Evolutionary conservation across 2,113 vertebrate genomes (phyloP).

Genomic region (Triplophysa dalaica): DNA sequence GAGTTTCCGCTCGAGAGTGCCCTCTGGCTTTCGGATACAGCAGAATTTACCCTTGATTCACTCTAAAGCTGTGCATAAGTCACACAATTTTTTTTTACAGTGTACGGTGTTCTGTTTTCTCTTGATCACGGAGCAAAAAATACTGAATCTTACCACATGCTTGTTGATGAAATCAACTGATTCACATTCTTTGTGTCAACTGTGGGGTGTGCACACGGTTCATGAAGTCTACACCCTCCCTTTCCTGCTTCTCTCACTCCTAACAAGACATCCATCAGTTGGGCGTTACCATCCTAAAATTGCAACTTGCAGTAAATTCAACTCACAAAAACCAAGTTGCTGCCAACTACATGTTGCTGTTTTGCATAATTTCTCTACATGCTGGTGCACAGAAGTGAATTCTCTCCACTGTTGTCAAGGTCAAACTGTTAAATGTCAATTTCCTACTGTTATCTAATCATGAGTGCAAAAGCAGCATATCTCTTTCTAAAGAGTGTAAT

Average conservation of each 20-base stretch:
- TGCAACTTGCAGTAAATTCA: neutral
- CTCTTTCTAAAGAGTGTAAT: neutral
- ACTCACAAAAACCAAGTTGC: no score
- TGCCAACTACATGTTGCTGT: no score
- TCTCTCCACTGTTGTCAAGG: neutral
- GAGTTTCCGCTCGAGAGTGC: no score
- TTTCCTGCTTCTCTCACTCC: neutral
- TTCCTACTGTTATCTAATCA: neutral
- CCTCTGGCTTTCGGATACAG: no score
- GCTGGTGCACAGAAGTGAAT: neutral
- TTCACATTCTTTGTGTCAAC: neutral
- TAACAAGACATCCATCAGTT: neutral
- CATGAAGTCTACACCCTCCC: neutral
- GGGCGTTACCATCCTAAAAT: neutral
- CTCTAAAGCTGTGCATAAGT: no score
- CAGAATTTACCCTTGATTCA: no score
- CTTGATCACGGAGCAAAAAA: neutral
- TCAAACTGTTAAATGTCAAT: neutral
- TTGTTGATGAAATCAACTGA: neutral
- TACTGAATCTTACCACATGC: neutral
- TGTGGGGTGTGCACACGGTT: neutral
- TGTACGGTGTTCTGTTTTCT: no score
- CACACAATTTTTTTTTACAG: no score
- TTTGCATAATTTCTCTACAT: no score
- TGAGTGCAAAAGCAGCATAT: neutral